Evolutionary conservation across 2,113 vertebrate species (phyloP).

Genomic region (Telmatochromis brichardi): DNA sequence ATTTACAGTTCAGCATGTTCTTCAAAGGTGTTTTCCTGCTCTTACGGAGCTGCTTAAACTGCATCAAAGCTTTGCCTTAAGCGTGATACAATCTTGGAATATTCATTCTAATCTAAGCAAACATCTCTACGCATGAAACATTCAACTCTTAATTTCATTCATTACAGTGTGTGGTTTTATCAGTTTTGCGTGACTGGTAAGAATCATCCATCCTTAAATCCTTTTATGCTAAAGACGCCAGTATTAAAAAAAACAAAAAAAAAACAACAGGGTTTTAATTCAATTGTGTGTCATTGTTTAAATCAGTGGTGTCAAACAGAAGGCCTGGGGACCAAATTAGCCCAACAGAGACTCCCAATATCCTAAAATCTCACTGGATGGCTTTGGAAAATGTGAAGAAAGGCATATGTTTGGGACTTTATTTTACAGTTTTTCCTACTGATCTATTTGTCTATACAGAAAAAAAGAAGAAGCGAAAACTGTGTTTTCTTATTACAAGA

Average conservation of each 20-base stretch:
- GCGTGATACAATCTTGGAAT: not conserved
- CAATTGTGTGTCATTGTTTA: not conserved
- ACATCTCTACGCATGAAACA: not conserved
- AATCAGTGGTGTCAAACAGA: not conserved
- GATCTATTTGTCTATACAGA: not conserved
- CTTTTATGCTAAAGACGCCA: not conserved
- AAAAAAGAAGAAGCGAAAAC: not conserved
- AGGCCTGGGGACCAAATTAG: not conserved
- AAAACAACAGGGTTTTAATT: not conserved
- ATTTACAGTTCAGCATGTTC: not conserved
- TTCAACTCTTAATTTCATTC: not conserved
- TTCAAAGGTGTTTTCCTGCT: not conserved
- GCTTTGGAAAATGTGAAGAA: not conserved
- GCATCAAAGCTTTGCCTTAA: not conserved
- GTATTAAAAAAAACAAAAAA: rapidly evolving
- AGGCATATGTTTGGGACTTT: not conserved
- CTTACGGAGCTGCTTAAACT: not conserved
- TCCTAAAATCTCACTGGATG: not conserved
- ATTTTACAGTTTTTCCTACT: not conserved
- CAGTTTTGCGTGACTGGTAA: not conserved
- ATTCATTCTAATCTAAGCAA: not conserved
- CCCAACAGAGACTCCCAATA: not conserved
- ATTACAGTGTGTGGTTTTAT: not conserved
- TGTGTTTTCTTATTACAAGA: not conserved
- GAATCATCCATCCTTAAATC: not conserved